Conservation (phyloP, 92 coral and sea anemone genomes). For the Palythoa caribaeorum region DNA sequence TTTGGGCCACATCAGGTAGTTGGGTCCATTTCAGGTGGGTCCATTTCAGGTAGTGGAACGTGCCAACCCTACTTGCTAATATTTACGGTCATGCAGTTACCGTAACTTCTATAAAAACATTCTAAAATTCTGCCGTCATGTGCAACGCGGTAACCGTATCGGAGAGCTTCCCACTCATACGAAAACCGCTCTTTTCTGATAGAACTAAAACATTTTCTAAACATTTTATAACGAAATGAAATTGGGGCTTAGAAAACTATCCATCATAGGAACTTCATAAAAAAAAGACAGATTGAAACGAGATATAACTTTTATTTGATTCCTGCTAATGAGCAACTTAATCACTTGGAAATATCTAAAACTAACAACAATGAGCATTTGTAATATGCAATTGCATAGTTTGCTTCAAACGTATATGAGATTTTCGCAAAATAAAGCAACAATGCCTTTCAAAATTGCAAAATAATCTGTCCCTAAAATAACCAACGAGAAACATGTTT, state of each 20-base stretch:
- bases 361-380: constrained; percentile 3
- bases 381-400: constrained; percentile 3
- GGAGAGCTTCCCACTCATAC: constrained; percentile 7
- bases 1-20: constrained; percentile 7
- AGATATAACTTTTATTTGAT: constrained; percentile 1
- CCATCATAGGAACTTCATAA: constrained; percentile 4
- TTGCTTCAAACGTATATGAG: constrained; percentile 4
- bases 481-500: constrained; percentile 4
- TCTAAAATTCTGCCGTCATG: constrained; percentile 5
- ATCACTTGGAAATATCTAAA: constrained; percentile 2
- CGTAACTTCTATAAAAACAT: constrained; percentile 2
- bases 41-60: constrained; percentile 7
- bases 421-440: constrained; percentile 2
- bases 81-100: constrained; percentile 5
- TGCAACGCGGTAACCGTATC: constrained; percentile 7
- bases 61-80: constrained; percentile 6
- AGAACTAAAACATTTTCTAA: constrained; percentile 2
- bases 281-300: constrained; percentile 3
- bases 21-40: constrained; percentile 7
- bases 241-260: constrained; percentile 4
- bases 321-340: constrained; percentile 5
- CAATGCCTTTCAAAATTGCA: constrained; percentile 4
- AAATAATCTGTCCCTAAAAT: constrained; percentile 2
- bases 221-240: constrained; percentile 2
- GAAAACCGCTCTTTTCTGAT: constrained; percentile 5